Evolutionary conservation across 2,113 vertebrate species (phyloP), one percentile per base, ranked within the genome.

Genomic region (Gracilinanus agilis): DNA sequence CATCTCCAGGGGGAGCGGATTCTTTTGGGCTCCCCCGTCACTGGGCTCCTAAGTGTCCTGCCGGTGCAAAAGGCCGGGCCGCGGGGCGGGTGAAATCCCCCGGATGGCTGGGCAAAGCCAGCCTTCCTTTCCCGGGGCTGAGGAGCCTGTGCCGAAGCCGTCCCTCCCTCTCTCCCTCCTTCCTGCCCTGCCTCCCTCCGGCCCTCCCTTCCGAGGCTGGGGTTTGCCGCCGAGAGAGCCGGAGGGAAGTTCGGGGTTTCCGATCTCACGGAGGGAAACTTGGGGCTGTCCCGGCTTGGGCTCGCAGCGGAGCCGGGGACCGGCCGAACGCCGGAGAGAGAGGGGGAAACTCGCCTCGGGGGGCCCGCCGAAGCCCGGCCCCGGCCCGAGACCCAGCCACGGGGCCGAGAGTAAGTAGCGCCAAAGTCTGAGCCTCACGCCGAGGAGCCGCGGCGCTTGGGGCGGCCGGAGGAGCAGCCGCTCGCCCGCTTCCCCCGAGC

Each of bases 1-100:
- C 96, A 97, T 97, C 97, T 96, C 97, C 94, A 97, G 95, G 95
- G 92, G 96, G 96, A 91, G 96, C 97, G 97, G 96, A 95, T 53
- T 61, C 49, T 67, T 53, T 95, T 34, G 16, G 16, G 6, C 94
- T 94, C 95, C 90, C 93, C 95, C 95, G 93, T 97, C 97, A 96
- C 97, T 94, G 96, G 34, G 91, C 93, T 93, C 93, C 92, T 96
- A 97, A 97, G 97, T 97, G 94, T 95, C 92, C 97, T 95, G 95
- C 91, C 55, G 96, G 95, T 93, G 95, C 95, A 92, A 92, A 90
- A 55, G 90, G 49, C 24, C 13, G n/a, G n/a, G n/a, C n/a, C n/a
- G n/a, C 53, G 92, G 34, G 34, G n/a, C 34, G 93, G 92, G 83
- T 88, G 94, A 96, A 96, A 92, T 96, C 92, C 21, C 90, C 89